Evolutionary conservation across 2,888 invertebrate genomes (phyloP).

Genomic region (Hedychridium roseum): DNA sequence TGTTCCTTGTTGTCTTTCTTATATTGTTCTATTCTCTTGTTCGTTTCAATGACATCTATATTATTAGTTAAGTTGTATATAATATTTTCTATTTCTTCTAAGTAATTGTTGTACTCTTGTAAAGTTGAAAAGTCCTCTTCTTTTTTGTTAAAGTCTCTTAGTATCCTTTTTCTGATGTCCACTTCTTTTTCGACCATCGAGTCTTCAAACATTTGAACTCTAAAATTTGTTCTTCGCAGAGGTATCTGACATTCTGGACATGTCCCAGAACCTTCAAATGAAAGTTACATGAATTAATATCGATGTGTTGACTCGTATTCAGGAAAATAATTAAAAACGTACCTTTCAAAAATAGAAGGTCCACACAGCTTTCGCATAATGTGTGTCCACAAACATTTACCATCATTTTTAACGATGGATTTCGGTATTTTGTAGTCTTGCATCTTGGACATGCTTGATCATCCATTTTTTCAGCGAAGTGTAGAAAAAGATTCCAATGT

Average conservation of each 20-base stretch:
- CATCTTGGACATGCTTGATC: conserved; percentile 94
- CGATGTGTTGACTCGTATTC: too few relatives aligned
- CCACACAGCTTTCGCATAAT: conserved; percentile 97
- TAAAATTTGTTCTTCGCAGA: conserved; percentile 86
- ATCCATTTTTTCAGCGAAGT: conserved; percentile 47
- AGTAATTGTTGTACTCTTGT: conserved; percentile 92
- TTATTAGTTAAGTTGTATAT: conserved; percentile 91
- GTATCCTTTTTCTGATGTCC: conserved; percentile 87
- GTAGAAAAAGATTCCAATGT: too few relatives aligned
- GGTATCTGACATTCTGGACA: conserved; percentile 95
- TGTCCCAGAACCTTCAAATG: conserved; percentile 87
- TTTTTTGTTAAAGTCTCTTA: conserved; percentile 92
- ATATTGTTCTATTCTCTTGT: conserved; percentile 89
- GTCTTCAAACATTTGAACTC: conserved; percentile 96
- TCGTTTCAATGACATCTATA: conserved; percentile 87
- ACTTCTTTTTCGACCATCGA: conserved; percentile 96
- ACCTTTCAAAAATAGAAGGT: conserved; percentile 95
- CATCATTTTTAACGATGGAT: conserved; percentile 95
- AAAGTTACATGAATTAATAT: too few relatives aligned
- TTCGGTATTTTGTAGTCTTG: conserved; percentile 96
- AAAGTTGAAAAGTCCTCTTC: conserved; percentile 90
- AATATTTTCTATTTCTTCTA: conserved; percentile 93
- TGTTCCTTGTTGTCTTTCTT: conserved; percentile 89
- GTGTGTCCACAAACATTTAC: conserved; percentile 99
- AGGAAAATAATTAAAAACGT: too few relatives aligned